phyloP scores from a whole-genome alignment of 2,113 vertebrate species.

The Oostethus manadensis region DNA sequence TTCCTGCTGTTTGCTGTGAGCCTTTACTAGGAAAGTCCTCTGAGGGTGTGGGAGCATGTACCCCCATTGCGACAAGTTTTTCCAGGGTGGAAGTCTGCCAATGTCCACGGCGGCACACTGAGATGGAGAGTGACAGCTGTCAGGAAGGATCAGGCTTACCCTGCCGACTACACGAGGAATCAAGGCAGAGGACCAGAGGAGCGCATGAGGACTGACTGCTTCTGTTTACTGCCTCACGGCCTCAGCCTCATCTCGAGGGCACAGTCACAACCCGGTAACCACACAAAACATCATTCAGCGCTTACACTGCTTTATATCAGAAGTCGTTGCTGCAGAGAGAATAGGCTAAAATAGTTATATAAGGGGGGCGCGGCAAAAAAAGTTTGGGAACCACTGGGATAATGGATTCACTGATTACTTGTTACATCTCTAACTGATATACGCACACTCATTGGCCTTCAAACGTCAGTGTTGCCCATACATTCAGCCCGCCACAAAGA shows the following conservation, averaged over 20 bases:
- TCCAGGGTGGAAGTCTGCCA: constrained; percentile 30
- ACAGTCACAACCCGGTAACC: constrained; percentile 29
- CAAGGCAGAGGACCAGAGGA: constrained; percentile 32
- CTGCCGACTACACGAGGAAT: constrained; percentile 38
- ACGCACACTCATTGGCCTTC: too few species aligned
- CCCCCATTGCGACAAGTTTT: constrained; percentile 25
- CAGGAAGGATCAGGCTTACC: constrained; percentile 60
- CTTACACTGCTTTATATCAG: constrained; percentile 47
- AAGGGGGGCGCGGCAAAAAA: too few species aligned
- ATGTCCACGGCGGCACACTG: constrained; percentile 40
- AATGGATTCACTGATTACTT: too few species aligned
- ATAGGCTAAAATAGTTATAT: too few species aligned
- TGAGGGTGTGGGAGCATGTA: constrained; percentile 32
- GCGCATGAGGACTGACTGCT: constrained; percentile 39
- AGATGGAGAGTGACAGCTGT: constrained; percentile 72
- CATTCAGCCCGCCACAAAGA: too few species aligned
- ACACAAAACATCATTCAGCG: constrained; percentile 36
- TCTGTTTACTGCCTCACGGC: constrained; percentile 50
- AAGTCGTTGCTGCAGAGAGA: constrained; percentile 34
- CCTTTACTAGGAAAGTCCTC: constrained; percentile 30
- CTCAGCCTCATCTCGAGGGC: constrained; percentile 35
- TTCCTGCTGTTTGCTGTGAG: constrained; percentile 16
- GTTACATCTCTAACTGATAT: background rate
- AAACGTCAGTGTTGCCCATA: too few species aligned
- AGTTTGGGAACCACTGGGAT: too few species aligned